phyloP scores from a whole-genome alignment of 2,113 vertebrate species.

The Osmerus eperlanus region DNA sequence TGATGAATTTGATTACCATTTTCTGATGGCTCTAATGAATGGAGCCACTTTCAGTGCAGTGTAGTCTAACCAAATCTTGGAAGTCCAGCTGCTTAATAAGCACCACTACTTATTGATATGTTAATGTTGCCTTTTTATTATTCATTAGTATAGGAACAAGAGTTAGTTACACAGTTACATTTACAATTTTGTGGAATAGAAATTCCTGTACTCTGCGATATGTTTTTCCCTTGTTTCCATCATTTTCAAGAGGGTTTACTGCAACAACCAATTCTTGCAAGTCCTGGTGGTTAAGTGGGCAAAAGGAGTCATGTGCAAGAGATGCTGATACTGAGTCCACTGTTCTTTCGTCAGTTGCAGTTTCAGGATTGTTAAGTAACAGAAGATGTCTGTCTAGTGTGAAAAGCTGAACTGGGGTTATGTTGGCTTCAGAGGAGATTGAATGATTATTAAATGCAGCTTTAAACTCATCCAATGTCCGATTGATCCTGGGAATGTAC shows the following conservation, averaged over 20 bases:
- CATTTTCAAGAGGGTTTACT: constrained; percentile 20
- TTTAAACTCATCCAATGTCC: constrained; percentile 16
- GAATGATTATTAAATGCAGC: constrained; percentile 29
- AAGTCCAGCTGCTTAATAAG: no score
- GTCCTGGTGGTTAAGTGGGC: constrained; percentile 13
- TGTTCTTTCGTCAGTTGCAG: not conserved
- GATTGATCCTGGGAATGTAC: constrained; percentile 18
- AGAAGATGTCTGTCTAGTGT: constrained; percentile 17
- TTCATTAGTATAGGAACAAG: no score
- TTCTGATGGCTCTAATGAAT: no score
- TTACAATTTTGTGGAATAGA: constrained; percentile 1
- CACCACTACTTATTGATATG: no score
- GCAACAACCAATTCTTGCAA: constrained; percentile 9
- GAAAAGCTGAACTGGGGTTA: constrained; percentile 29
- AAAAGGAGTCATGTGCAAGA: not conserved
- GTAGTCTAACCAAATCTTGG: no score
- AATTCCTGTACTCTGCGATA: constrained; percentile 11
- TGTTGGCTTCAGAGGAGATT: constrained; percentile 21
- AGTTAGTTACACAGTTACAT: no score
- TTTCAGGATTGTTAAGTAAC: constrained; percentile 16
- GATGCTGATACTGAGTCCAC: not conserved
- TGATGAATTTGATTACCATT: no score
- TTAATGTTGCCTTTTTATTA: no score
- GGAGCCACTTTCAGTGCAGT: no score
- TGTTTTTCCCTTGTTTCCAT: constrained; percentile 19